phyloP scores from a whole-genome alignment of 2,797 vertebrate species.

The Anolis apletophallus region DNA sequence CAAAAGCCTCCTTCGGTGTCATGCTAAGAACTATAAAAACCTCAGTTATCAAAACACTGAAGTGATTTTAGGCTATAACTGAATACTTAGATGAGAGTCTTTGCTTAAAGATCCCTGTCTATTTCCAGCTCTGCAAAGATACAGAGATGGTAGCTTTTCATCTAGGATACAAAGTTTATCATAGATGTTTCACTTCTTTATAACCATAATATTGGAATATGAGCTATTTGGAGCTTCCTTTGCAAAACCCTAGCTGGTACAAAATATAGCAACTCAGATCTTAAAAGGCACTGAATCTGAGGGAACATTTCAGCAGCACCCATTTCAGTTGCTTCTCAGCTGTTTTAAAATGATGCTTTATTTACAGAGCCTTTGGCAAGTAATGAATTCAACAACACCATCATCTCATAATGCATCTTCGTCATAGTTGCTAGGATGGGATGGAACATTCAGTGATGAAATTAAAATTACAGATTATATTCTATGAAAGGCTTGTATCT shows the following conservation, averaged over 20 bases:
- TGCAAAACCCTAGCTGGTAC: slow-evolving; percentile 14
- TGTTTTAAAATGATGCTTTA: background rate
- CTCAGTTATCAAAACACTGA: slow-evolving; percentile 18
- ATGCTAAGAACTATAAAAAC: slow-evolving; percentile 1
- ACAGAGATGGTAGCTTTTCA: background rate
- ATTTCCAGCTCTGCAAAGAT: slow-evolving; percentile 10
- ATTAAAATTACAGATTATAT: background rate
- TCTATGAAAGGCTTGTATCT: background rate
- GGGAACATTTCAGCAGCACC: background rate
- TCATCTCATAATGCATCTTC: background rate
- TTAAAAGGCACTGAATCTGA: slow-evolving; percentile 1
- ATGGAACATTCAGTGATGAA: background rate
- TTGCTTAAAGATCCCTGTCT: background rate
- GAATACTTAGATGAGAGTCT: slow-evolving; percentile 1
- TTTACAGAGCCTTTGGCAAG: background rate
- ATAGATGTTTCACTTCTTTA: slow-evolving; percentile 24
- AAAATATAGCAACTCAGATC: slow-evolving; percentile 1
- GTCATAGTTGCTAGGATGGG: background rate
- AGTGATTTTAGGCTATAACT: background rate
- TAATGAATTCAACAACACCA: background rate
- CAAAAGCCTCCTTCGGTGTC: slow-evolving; percentile 10
- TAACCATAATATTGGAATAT: slow-evolving; percentile 19
- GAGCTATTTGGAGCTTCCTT: slow-evolving; percentile 5
- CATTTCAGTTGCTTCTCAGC: background rate
- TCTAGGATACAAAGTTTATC: slow-evolving; percentile 7